Conservation (phyloP, 2,888 invertebrate genomes). For the Pseudococcus viburni region DNA sequence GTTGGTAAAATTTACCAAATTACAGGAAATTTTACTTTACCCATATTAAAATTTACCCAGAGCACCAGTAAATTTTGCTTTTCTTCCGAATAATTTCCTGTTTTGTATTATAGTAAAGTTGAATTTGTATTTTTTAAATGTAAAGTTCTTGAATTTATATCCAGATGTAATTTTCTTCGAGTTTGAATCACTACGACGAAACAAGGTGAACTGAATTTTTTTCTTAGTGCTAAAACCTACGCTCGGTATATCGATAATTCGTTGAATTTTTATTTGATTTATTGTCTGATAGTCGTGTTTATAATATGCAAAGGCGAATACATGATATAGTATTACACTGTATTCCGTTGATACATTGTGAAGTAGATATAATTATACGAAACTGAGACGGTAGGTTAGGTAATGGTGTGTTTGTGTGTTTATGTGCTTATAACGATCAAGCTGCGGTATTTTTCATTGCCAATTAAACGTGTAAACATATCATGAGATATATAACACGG, state of each 20-base stretch:
- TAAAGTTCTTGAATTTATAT: background rate
- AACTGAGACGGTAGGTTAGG: background rate
- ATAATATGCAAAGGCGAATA: background rate
- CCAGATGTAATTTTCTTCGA: background rate
- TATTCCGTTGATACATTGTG: background rate
- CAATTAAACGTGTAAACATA: conserved; percentile 22
- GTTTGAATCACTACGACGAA: background rate
- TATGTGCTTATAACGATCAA: background rate
- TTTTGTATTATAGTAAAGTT: too few species aligned
- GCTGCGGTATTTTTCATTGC: conserved; percentile 8
- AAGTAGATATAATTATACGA: background rate
- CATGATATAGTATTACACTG: background rate
- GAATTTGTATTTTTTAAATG: too few species aligned
- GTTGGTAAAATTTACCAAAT: too few species aligned
- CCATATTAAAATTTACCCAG: too few species aligned
- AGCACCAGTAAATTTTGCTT: too few species aligned
- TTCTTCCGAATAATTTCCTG: too few species aligned
- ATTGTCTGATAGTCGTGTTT: background rate
- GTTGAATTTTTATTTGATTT: conserved; percentile 10
- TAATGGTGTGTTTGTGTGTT: background rate
- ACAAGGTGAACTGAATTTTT: background rate
- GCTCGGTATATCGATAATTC: background rate
- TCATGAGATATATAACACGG: background rate
- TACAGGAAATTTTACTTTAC: too few species aligned
- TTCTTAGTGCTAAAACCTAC: background rate